Percentiles rank a stretch among this genome's conserved stretches.
Conservation (phyloP, 2,113 vertebrate species). For the Spea bombifrons region DNA sequence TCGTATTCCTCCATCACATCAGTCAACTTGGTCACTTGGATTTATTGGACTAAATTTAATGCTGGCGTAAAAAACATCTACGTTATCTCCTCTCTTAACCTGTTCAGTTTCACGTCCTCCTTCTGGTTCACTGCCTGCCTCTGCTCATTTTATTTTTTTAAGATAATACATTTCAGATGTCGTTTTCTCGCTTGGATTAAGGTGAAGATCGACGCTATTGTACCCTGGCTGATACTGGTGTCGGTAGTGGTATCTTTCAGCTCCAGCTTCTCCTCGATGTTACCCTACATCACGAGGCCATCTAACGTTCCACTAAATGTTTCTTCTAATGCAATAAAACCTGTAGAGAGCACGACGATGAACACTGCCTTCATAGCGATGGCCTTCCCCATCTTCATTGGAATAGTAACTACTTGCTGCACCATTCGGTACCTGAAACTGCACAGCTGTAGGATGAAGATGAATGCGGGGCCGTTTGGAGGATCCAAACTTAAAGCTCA, state of each 20-base stretch:
- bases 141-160: conserved; percentile 20
- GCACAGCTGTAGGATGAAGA: neutral
- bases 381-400: neutral
- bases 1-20: neutral
- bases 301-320: too few species aligned
- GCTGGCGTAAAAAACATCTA: neutral
- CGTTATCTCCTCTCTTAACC: neutral
- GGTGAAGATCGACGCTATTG: neutral
- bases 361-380: neutral
- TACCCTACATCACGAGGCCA: too few species aligned
- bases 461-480: neutral
- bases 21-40: neutral
- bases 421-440: neutral
- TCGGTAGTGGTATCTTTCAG: neutral
- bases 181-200: neutral
- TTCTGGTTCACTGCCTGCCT: conserved; percentile 14
- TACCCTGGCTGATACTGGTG: conserved; percentile 12
- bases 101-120: neutral
- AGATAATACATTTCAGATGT: neutral
- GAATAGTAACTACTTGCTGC: neutral
- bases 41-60: neutral
- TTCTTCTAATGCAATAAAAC: too few species aligned
- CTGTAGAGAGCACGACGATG: neutral
- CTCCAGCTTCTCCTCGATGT: neutral
- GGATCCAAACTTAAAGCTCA: neutral